phyloP scores from a whole-genome alignment of 1,140 invertebrate genomes.

The Leptinotarsa undecemlineata region DNA sequence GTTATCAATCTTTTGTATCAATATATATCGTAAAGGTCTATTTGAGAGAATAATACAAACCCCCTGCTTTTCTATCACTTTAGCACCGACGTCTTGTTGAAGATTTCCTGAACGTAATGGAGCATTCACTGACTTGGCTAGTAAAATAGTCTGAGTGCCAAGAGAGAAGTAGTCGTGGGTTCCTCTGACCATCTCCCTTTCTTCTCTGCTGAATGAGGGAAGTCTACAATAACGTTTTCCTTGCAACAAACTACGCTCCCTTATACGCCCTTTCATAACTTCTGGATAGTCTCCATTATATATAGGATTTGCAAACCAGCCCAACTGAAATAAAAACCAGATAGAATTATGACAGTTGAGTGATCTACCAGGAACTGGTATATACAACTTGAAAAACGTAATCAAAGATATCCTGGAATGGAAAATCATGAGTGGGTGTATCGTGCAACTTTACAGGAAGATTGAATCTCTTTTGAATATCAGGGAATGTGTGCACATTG shows the following conservation, averaged over 20 bases:
- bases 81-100: not conserved
- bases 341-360: not conserved
- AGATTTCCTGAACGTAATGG: too few relatives aligned
- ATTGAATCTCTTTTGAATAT: not conserved
- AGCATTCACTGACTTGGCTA: not conserved
- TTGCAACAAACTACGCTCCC: not conserved
- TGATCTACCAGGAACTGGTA: not conserved
- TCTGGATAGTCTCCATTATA: constrained; percentile 21
- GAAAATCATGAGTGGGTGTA: not conserved
- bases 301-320: constrained; percentile 61
- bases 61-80: not conserved
- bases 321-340: constrained; percentile 1
- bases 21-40: too few relatives aligned
- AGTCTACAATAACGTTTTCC: not conserved
- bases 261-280: constrained; percentile 11
- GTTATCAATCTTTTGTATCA: too few relatives aligned
- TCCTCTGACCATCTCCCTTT: constrained; percentile 3
- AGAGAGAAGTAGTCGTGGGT: constrained; percentile 23
- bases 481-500: too few relatives aligned
- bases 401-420: not conserved
- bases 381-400: not conserved
- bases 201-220: constrained; percentile 7
- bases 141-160: not conserved
- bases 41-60: not conserved
- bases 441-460: not conserved